These are phyloP conservation scores for Ephialtes manifestator DNA, from an alignment of 2,888 invertebrate species.

Conservation along the genomic window DNA sequence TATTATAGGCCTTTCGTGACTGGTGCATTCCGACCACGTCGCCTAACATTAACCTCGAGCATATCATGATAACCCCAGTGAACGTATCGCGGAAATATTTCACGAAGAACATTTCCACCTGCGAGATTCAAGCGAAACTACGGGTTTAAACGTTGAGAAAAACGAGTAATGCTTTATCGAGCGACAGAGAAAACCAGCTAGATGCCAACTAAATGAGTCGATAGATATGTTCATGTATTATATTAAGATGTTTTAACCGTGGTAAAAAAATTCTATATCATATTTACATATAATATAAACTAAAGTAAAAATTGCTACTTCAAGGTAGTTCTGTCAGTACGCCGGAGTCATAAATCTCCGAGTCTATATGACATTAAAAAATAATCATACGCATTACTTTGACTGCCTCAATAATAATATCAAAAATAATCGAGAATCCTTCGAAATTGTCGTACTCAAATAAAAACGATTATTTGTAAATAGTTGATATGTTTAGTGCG, in stretches of 20 bases:
- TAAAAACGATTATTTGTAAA: too few relatives aligned
- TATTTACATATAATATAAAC: too few relatives aligned
- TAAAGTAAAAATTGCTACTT: too few relatives aligned
- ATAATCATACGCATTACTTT: too few relatives aligned
- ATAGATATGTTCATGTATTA: neutral
- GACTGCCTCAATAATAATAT: too few relatives aligned
- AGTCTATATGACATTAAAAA: too few relatives aligned
- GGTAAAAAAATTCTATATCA: neutral
- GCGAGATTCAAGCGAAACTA: neutral
- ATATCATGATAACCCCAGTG: constrained; percentile 70
- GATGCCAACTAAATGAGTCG: neutral
- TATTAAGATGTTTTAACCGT: neutral
- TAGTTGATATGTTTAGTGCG: too few relatives aligned
- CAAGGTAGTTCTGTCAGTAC: too few relatives aligned
- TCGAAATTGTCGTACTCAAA: too few relatives aligned
- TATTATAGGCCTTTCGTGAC: constrained; percentile 8
- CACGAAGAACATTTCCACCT: constrained; percentile 68
- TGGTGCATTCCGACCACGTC: constrained; percentile 77
- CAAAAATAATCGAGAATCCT: too few relatives aligned
- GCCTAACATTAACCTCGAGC: constrained; percentile 77
- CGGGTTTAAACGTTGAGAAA: neutral
- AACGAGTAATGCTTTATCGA: neutral
- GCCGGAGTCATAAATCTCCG: too few relatives aligned
- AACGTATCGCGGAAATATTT: constrained; percentile 69
- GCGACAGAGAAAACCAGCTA: neutral